Evolutionary conservation across 2,797 vertebrate species (phyloP).

Genomic region (Merluccius polli): DNA sequence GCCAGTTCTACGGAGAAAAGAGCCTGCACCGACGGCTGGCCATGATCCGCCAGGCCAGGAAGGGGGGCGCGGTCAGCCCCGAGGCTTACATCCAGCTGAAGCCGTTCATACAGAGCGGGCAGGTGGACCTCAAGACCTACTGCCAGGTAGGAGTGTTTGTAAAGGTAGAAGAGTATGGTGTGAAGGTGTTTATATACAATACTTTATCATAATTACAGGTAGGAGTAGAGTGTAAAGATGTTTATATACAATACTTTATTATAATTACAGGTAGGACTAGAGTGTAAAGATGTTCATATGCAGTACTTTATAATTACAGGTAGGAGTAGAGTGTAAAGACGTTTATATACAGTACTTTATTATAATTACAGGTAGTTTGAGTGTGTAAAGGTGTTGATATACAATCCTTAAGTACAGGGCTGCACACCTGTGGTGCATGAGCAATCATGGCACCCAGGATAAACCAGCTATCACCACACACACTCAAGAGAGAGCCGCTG

Average conservation of each 20-base stretch:
- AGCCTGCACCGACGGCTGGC: constrained; percentile 72
- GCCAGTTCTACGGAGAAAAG: constrained; percentile 75
- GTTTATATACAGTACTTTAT: not conserved
- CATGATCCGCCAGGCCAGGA: constrained; percentile 76
- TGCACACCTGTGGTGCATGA: no score
- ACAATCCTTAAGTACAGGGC: no score
- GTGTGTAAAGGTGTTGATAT: not conserved
- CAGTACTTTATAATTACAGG: no score
- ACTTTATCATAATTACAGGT: no score
- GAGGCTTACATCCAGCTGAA: constrained; percentile 74
- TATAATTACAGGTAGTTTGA: no score
- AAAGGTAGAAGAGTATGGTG: no score
- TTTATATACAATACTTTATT: not conserved
- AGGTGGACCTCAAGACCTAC: constrained; percentile 66
- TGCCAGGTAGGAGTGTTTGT: constrained; percentile 67
- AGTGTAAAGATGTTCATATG: not conserved
- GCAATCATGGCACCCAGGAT: no score
- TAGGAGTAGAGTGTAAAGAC: no score
- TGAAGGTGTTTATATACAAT: not conserved
- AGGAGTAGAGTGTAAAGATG: no score
- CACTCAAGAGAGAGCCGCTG: no score
- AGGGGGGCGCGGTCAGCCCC: constrained; percentile 76
- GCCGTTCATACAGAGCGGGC: constrained; percentile 64
- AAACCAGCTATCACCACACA: no score
- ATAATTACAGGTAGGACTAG: no score